Evolutionary conservation across 2,113 vertebrate genomes (phyloP).

Genomic region (Serinus canaria): DNA sequence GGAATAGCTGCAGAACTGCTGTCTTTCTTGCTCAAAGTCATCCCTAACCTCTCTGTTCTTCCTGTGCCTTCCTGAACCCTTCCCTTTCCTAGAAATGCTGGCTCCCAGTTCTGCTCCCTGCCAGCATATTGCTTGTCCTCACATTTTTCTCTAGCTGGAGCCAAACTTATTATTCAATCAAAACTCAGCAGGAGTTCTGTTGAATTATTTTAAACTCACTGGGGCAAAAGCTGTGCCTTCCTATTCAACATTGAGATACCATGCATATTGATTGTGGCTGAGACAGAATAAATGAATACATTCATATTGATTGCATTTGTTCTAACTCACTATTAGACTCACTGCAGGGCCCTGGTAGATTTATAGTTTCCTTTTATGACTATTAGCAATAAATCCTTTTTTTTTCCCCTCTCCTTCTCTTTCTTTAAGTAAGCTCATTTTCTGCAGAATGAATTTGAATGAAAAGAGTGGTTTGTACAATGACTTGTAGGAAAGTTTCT

Average conservation of each 20-base stretch:
- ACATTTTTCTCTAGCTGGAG: not conserved
- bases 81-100: not conserved
- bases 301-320: constrained; percentile 59
- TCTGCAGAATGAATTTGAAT: not conserved
- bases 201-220: constrained; percentile 47
- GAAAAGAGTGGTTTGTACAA: not conserved
- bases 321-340: constrained; percentile 13
- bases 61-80: not conserved
- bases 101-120: not conserved
- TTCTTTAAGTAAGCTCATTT: not conserved
- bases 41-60: not conserved
- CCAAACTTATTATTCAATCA: constrained; percentile 25
- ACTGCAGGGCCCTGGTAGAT: not conserved
- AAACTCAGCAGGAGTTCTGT: constrained; percentile 31
- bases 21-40: not conserved
- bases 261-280: constrained; percentile 23
- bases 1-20: not conserved
- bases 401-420: not conserved
- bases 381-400: constrained; percentile 30
- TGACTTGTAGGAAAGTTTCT: not conserved
- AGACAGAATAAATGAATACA: constrained; percentile 55
- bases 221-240: constrained; percentile 21
- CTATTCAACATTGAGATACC: not conserved
- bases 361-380: constrained; percentile 39
- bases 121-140: not conserved